phyloP scores from a whole-genome alignment of 1,140 invertebrate genomes.

The Globodera rostochiensis region DNA sequence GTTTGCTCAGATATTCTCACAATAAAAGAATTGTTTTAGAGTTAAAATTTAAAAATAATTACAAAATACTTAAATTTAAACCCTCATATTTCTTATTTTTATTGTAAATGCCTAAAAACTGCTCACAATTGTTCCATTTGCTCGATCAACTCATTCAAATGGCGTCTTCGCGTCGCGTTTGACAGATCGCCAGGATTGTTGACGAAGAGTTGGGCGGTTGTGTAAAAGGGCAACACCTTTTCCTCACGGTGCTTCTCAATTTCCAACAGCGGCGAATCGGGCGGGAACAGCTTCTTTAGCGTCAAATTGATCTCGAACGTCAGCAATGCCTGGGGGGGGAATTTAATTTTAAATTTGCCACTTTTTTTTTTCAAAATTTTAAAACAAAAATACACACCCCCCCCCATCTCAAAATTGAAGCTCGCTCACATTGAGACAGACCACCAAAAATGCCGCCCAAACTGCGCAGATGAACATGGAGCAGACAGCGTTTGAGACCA shows the following conservation, averaged over 20 bases:
- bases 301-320: constrained; percentile 64
- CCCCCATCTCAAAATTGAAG: not conserved
- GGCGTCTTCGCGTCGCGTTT: constrained; percentile 49
- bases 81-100: no score
- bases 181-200: constrained; percentile 62
- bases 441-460: constrained; percentile 35
- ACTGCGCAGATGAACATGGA: constrained; percentile 35
- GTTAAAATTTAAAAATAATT: no score
- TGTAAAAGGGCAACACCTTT: constrained; percentile 59
- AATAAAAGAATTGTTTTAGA: no score
- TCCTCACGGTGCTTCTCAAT: constrained; percentile 60
- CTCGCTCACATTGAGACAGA: constrained; percentile 46
- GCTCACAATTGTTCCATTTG: constrained; percentile 56
- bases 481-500: constrained; percentile 32
- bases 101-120: not conserved
- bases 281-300: constrained; percentile 58
- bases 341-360: not conserved
- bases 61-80: no score
- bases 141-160: constrained; percentile 52
- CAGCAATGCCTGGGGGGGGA: constrained; percentile 39
- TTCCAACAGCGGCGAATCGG: constrained; percentile 61
- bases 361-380: not conserved
- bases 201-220: constrained; percentile 62
- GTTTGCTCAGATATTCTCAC: no score
- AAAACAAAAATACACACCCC: not conserved